Conservation (phyloP, 2,797 vertebrate genomes). For the Etheostoma nigrum region DNA sequence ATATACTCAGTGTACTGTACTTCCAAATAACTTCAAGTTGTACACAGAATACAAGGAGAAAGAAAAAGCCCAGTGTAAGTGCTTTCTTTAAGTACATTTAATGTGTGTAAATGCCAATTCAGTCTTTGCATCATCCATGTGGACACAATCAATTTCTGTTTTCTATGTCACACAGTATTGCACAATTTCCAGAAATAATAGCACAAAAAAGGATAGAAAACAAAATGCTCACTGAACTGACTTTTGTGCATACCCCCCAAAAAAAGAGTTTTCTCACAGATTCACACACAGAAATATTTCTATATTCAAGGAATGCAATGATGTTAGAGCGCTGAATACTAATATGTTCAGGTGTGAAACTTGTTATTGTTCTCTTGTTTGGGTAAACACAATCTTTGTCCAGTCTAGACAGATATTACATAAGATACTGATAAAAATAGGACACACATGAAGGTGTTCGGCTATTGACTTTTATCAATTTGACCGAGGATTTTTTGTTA, state of each 20-base stretch:
- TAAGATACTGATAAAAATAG: conserved; percentile 49
- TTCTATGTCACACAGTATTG: not conserved
- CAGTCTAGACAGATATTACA: conserved; percentile 54
- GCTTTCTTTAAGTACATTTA: not conserved
- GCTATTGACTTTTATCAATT: conserved; percentile 16
- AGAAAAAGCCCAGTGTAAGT: not conserved
- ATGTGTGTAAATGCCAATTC: no score
- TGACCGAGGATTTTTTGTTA: not conserved
- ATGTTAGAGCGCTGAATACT: not conserved
- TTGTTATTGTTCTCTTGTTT: conserved; percentile 17
- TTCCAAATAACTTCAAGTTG: not conserved
- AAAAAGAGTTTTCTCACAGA: not conserved
- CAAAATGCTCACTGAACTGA: not conserved
- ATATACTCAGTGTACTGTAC: not conserved
- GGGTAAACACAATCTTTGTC: conserved; percentile 16
- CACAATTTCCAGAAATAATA: not conserved
- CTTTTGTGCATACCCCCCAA: not conserved
- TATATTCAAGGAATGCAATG: not conserved
- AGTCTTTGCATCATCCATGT: not conserved
- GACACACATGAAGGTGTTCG: conserved; percentile 18
- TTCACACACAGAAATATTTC: not conserved
- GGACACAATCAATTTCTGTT: not conserved
- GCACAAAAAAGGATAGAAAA: not conserved
- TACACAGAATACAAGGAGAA: not conserved
- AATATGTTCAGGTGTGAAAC: conserved; percentile 4